Conservation (phyloP, 2,113 vertebrate species). For the Microtus oregoni region DNA sequence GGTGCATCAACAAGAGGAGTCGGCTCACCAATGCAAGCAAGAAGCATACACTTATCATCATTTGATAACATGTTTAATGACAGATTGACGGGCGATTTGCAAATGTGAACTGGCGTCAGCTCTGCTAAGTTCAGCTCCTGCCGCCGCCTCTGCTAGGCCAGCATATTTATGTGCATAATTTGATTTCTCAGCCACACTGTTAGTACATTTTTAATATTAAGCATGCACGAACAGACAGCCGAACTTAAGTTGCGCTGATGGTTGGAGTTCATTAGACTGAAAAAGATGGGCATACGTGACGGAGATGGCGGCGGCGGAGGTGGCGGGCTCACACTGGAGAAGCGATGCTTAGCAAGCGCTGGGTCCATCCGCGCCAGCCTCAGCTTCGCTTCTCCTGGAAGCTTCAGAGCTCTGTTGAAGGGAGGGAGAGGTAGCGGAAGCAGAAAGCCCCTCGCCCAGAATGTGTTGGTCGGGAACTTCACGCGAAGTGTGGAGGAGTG, state of each 20-base stretch:
- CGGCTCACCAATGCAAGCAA: slow-evolving; percentile 92
- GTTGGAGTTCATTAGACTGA: slow-evolving; percentile 93
- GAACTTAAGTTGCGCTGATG: slow-evolving; percentile 92
- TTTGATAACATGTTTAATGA: slow-evolving; percentile 99
- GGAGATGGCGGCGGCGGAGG: slow-evolving; percentile 88
- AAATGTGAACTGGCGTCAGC: slow-evolving; percentile 95
- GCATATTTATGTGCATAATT: slow-evolving; percentile 97
- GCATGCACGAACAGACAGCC: slow-evolving; percentile 91
- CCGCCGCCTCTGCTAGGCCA: slow-evolving; percentile 92
- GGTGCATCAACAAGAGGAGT: slow-evolving; percentile 94
- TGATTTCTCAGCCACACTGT: slow-evolving; percentile 94
- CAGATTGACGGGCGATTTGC: slow-evolving; percentile 98
- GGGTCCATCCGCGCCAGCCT: slow-evolving; percentile 73
- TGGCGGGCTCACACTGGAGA: slow-evolving; percentile 83
- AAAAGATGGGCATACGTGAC: slow-evolving; percentile 89
- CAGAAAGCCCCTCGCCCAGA: slow-evolving; percentile 63
- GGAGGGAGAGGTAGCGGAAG: slow-evolving; percentile 62
- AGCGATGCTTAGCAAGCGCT: slow-evolving; percentile 80
- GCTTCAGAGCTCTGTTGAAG: slow-evolving; percentile 69
- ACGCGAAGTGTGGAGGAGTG: slow-evolving; percentile 59
- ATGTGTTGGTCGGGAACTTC: slow-evolving; percentile 72
- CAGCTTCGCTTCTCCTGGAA: slow-evolving; percentile 72
- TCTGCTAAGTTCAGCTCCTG: slow-evolving; percentile 93
- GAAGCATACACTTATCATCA: slow-evolving; percentile 95
- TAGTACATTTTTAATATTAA: slow-evolving; percentile 95